Evolutionary conservation across 2,113 vertebrate genomes (phyloP).

Genomic region (Orycteropus afer): DNA sequence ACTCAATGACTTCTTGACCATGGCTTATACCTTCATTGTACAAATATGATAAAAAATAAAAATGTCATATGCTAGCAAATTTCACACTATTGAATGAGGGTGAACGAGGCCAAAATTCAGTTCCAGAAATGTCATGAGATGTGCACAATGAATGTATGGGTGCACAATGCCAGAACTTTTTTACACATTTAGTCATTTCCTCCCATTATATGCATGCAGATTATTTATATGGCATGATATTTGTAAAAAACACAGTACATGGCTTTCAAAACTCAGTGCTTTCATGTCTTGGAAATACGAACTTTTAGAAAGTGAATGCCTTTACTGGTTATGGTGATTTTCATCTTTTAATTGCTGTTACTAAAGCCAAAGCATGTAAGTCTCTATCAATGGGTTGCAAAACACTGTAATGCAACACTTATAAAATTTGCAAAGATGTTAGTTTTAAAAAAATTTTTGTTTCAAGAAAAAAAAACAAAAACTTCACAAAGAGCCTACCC

Average conservation of each 20-base stretch:
- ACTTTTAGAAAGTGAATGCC: constrained; percentile 74
- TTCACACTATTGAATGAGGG: too few relatives aligned
- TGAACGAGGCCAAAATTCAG: not conserved
- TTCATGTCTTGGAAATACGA: constrained; percentile 73
- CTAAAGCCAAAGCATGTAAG: constrained; percentile 82
- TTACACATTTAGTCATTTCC: too few relatives aligned
- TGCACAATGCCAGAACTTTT: not conserved
- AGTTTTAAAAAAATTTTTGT: constrained; percentile 67
- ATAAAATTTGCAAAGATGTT: constrained; percentile 80
- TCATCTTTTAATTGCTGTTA: constrained; percentile 77
- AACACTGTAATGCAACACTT: constrained; percentile 78
- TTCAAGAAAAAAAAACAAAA: constrained; percentile 67
- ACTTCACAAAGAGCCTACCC: constrained; percentile 58
- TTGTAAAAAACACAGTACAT: not conserved
- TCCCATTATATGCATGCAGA: too few relatives aligned
- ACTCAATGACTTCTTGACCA: not conserved
- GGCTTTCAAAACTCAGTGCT: constrained; percentile 54
- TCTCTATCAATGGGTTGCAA: constrained; percentile 71
- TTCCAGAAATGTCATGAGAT: too few relatives aligned
- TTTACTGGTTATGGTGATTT: constrained; percentile 75
- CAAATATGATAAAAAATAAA: not conserved
- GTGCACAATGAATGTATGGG: not conserved
- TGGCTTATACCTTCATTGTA: not conserved
- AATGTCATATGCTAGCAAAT: too few relatives aligned
- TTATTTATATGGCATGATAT: not conserved